Evolutionary conservation across 2,113 vertebrate genomes (phyloP).

Genomic region (Puffinus mauretanicus): DNA sequence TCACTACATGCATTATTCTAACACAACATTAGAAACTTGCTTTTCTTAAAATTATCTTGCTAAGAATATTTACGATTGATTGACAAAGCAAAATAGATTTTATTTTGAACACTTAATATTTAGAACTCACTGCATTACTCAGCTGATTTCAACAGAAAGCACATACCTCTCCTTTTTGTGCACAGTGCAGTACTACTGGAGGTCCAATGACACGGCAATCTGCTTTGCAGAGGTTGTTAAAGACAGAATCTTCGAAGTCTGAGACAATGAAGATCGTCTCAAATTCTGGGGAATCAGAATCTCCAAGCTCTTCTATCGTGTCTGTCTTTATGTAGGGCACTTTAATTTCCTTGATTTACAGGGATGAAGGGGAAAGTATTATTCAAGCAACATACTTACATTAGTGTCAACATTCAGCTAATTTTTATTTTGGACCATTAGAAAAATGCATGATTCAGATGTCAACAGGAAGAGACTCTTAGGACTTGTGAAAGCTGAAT

Average conservation of each 20-base stretch:
- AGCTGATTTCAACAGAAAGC: not conserved
- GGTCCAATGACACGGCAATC: conserved; percentile 91
- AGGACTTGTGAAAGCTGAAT: not conserved
- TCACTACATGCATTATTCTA: rapidly evolving
- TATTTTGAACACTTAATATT: not conserved
- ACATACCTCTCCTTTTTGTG: conserved; percentile 83
- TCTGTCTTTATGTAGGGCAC: conserved; percentile 81
- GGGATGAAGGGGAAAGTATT: conserved; percentile 14
- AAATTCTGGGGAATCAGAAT: conserved; percentile 84
- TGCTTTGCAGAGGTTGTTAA: conserved; percentile 82
- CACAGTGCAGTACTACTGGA: conserved; percentile 86
- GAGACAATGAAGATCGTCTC: conserved; percentile 87
- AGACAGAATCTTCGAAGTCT: conserved; percentile 85
- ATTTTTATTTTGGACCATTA: not conserved
- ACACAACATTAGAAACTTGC: not conserved
- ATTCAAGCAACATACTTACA: not conserved
- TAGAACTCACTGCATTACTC: not conserved
- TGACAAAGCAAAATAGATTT: not conserved
- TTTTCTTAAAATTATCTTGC: not conserved
- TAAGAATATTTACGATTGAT: not conserved
- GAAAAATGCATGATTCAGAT: not conserved
- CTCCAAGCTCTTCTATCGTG: conserved; percentile 80
- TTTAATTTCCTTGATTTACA: conserved; percentile 84
- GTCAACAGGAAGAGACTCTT: not conserved
- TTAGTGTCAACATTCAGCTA: not conserved